Conservation (phyloP, 2,797 vertebrate species). For the Alcedo quadribrachys region DNA sequence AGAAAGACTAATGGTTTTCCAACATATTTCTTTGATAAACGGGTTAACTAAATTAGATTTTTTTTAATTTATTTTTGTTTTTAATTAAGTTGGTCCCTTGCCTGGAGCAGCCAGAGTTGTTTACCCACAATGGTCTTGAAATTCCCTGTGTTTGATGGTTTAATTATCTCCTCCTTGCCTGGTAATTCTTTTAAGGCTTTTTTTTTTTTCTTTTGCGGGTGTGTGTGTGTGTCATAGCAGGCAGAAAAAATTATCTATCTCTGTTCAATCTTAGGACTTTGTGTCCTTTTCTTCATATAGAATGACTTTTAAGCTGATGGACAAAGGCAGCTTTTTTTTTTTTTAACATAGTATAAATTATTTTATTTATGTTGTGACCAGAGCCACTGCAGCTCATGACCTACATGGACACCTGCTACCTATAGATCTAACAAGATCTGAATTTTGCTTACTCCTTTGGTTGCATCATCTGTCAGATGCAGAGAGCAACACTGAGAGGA, state of each 20-base stretch:
- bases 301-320: background rate
- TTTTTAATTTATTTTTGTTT: background rate
- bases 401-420: background rate
- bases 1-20: background rate
- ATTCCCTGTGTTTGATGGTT: conserved; percentile 33
- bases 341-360: background rate
- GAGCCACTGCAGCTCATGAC: background rate
- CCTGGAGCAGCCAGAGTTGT: conserved; percentile 26
- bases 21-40: background rate
- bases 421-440: background rate
- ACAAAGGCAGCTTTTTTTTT: background rate
- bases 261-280: background rate
- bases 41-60: background rate
- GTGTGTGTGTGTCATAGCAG: background rate
- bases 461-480: background rate
- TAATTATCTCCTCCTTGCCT: conserved; percentile 41
- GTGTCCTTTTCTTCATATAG: background rate
- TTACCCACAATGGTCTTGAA: conserved; percentile 13
- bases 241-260: background rate
- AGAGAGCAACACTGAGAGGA: background rate
- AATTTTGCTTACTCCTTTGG: background rate
- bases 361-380: background rate
- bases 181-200: conserved; percentile 23
- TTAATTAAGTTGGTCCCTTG: conserved; percentile 41
- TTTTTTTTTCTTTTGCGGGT: too few species aligned